Conservation (phyloP, 2,797 vertebrate genomes). For the Coendou prehensilis region DNA sequence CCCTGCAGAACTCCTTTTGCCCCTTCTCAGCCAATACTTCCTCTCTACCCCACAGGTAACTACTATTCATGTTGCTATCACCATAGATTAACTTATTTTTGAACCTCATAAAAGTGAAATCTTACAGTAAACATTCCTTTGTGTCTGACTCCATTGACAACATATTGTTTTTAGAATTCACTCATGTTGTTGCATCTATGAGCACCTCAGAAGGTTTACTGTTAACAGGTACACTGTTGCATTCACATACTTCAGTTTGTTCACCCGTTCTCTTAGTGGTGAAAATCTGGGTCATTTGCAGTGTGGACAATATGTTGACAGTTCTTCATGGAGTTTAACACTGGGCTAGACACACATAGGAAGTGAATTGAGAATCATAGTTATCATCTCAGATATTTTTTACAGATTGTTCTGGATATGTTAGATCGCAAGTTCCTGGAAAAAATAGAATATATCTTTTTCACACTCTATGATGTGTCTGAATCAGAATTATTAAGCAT, state of each 20-base stretch:
- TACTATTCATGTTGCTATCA: not conserved
- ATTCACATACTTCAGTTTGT: not conserved
- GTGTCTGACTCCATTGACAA: constrained; percentile 17
- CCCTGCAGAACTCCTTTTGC: constrained; percentile 10
- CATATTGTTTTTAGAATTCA: constrained; percentile 19
- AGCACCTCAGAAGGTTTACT: not conserved
- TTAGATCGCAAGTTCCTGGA: constrained; percentile 60
- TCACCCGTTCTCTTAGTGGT: not conserved
- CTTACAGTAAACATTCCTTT: not conserved
- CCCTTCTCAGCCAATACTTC: not conserved
- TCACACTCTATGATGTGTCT: constrained; percentile 63
- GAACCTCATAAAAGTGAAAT: constrained; percentile 13
- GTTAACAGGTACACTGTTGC: not conserved
- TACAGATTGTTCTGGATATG: constrained; percentile 32
- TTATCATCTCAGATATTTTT: constrained; percentile 48
- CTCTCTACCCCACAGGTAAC: not conserved
- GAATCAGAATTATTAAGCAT: constrained; percentile 77
- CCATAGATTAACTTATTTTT: constrained; percentile 18
- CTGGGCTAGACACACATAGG: not conserved
- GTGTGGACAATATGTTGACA: not conserved
- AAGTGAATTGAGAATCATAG: constrained; percentile 62
- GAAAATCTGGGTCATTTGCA: not conserved
- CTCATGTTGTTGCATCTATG: not conserved
- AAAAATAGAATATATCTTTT: constrained; percentile 75
- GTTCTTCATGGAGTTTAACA: not conserved